A percentile compares a stretch with the other conserved stretches of the same genome.
These are phyloP conservation scores for Synergus gifuensis DNA, from an alignment of 2,888 invertebrate genomes.

Conservation along the genomic window DNA sequence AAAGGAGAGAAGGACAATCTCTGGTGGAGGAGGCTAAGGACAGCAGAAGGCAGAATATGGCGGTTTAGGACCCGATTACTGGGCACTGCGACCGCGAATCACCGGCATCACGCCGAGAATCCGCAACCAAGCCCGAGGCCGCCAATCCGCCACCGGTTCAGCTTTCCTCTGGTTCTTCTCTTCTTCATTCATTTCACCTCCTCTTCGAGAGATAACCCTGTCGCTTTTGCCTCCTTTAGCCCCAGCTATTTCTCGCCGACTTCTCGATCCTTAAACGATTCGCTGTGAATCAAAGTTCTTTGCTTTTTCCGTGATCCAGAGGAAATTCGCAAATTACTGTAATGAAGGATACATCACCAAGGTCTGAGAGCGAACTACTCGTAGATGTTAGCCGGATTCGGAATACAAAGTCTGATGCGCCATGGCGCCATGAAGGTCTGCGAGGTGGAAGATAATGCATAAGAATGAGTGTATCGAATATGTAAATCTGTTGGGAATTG, in stretches of 20 bases:
- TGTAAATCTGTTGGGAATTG: constrained; percentile 13
- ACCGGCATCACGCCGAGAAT: constrained; percentile 77
- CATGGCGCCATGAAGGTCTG: constrained; percentile 59
- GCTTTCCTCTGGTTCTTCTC: constrained; percentile 53
- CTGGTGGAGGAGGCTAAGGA: constrained; percentile 53
- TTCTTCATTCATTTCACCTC: constrained; percentile 48
- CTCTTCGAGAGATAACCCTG: constrained; percentile 45
- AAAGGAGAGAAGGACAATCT: constrained; percentile 50
- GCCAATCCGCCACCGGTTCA: constrained; percentile 75
- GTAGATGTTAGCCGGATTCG: constrained; percentile 45
- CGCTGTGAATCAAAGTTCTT: constrained; percentile 60
- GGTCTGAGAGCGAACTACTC: constrained; percentile 54
- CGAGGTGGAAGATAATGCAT: constrained; percentile 15
- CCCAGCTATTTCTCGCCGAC: constrained; percentile 44
- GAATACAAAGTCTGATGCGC: constrained; percentile 59
- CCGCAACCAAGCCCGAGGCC: constrained; percentile 76
- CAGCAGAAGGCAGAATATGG: constrained; percentile 71
- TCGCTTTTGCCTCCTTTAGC: constrained; percentile 45
- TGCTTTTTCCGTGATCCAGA: constrained; percentile 61
- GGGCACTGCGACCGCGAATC: constrained; percentile 77
- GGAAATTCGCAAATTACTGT: constrained; percentile 73
- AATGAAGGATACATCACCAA: constrained; percentile 64
- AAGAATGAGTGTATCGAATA: constrained; percentile 22
- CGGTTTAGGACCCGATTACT: constrained; percentile 75
- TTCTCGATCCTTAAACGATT: constrained; percentile 50